Conservation (phyloP, 1,140 invertebrate genomes). For the Trichonephila inaurata region DNA sequence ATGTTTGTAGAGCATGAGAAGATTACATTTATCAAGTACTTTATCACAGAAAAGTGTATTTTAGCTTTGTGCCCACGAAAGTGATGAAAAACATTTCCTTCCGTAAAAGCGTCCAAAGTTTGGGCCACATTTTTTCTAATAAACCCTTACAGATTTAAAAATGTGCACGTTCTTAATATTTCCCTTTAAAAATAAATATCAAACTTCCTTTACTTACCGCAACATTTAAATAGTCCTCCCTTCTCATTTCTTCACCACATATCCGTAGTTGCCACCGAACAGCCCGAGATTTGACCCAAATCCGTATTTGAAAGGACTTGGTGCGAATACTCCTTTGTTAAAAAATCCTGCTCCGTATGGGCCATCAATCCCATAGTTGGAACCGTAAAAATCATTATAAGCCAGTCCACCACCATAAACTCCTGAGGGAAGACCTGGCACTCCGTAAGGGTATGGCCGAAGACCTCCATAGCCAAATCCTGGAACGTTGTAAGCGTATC, state of each 20-base stretch:
- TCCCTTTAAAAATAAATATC: no score
- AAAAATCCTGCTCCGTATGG: not conserved
- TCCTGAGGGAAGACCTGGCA: not conserved
- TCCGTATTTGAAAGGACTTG: not conserved
- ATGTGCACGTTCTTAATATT: no score
- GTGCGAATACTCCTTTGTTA: not conserved
- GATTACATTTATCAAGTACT: no score
- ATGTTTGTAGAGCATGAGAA: no score
- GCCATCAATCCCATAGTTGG: not conserved
- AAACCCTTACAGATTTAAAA: no score
- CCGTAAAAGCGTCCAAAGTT: no score
- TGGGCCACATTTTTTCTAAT: no score
- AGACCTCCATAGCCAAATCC: not conserved
- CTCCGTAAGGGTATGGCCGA: not conserved
- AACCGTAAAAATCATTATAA: not conserved
- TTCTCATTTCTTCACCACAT: conserved; percentile 10
- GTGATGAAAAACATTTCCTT: no score
- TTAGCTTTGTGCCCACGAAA: no score
- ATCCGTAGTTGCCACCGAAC: not conserved
- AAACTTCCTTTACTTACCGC: not conserved
- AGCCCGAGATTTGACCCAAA: not conserved
- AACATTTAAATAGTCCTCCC: not conserved
- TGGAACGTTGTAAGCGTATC: not conserved
- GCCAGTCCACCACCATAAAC: not conserved
- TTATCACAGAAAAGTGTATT: no score